Evolutionary conservation across 53 echinoderm and acorn worm species (phyloP).

Genomic region (Antedon mediterranea): DNA sequence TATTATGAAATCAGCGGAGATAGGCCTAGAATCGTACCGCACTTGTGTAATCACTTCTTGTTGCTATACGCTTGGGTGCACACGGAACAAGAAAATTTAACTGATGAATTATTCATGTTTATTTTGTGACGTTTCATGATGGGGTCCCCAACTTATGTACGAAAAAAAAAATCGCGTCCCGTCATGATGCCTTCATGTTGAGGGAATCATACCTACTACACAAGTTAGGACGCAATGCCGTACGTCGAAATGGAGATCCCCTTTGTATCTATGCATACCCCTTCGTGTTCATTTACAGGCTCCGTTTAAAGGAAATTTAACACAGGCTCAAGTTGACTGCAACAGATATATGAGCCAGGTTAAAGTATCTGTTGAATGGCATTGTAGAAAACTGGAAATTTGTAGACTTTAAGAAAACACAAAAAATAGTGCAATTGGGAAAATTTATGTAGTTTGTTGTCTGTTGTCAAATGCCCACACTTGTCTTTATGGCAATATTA

Average conservation of each 20-base stretch:
- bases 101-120: too few species aligned
- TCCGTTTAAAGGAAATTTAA: slow-evolving; percentile 8
- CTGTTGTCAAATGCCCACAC: background rate
- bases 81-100: too few species aligned
- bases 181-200: slow-evolving; percentile 20
- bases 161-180: too few species aligned
- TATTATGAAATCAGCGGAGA: too few species aligned
- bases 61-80: too few species aligned
- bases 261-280: slow-evolving; percentile 21
- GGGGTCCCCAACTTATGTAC: too few species aligned
- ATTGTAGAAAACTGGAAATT: background rate
- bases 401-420: slow-evolving; percentile 1
- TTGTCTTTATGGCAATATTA: background rate
- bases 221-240: slow-evolving; percentile 4
- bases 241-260: background rate
- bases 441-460: background rate
- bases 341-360: slow-evolving; percentile 16
- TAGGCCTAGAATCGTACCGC: too few species aligned
- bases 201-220: slow-evolving; percentile 11
- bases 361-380: slow-evolving; percentile 19
- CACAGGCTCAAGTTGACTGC: slow-evolving; percentile 9
- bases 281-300: slow-evolving; percentile 11
- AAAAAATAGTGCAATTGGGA: background rate
- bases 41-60: too few species aligned
- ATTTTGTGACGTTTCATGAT: too few species aligned